These are phyloP conservation scores for Lasius fuliginosus DNA, from an alignment of 2,888 invertebrate species.

Conservation along the genomic window DNA sequence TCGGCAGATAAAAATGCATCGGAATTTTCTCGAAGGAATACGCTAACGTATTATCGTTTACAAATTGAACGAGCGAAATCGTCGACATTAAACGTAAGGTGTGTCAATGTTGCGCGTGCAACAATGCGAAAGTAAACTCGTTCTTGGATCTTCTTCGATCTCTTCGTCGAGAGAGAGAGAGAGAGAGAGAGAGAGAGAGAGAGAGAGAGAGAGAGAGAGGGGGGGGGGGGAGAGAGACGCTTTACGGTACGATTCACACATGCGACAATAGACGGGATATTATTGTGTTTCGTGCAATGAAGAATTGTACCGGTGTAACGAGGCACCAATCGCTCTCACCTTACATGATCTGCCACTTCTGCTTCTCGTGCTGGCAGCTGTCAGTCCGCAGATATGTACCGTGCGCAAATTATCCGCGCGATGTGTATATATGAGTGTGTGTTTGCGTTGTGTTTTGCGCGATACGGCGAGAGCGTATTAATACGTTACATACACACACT, in stretches of 20 bases:
- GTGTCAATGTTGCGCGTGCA: constrained; percentile 55
- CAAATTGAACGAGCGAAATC: constrained; percentile 20
- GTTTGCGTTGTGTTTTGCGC: constrained; percentile 52
- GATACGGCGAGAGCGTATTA: neutral
- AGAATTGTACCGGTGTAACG: neutral
- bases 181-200: no score
- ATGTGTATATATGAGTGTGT: constrained; percentile 48
- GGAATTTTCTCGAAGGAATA: neutral
- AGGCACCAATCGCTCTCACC: constrained; percentile 65
- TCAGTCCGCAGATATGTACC: constrained; percentile 65
- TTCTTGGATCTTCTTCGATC: neutral
- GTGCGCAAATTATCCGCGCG: constrained; percentile 67
- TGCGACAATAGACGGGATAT: neutral
- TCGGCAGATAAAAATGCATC: neutral
- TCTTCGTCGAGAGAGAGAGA: neutral
- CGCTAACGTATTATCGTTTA: constrained; percentile 25
- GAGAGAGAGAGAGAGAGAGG: no score
- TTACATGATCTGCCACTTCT: constrained; percentile 80
- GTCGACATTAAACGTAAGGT: constrained; percentile 44
- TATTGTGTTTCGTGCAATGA: neutral
- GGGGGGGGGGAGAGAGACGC: no score
- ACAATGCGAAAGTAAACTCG: neutral
- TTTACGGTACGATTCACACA: neutral
- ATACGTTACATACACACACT: neutral
- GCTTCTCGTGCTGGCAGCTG: constrained; percentile 73